Percentiles rank a stretch among this genome's conserved stretches.
Evolutionary conservation across 2,888 invertebrate genomes (phyloP).

Genomic region (Lasioglossum leucozonium): DNA sequence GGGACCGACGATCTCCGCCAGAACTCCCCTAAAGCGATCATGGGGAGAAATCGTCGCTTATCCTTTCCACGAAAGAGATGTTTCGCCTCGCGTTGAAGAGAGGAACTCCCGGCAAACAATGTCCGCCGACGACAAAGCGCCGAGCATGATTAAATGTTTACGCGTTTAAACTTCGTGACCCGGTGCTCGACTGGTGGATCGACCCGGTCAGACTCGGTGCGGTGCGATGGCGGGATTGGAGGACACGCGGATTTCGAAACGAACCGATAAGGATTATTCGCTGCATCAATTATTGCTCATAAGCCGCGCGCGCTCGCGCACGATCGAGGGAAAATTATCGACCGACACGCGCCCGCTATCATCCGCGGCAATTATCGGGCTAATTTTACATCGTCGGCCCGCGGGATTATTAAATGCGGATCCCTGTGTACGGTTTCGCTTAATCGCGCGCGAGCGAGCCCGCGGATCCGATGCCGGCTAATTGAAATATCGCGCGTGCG

Average conservation of each 20-base stretch:
- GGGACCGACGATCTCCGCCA: no score
- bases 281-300: constrained; percentile 57
- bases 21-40: no score
- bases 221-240: background rate
- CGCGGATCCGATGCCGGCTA: background rate
- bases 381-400: constrained; percentile 40
- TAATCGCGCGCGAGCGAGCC: constrained; percentile 1
- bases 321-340: constrained; percentile 41
- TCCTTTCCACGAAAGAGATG: background rate
- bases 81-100: background rate
- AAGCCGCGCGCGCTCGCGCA: constrained; percentile 40
- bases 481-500: constrained; percentile 19
- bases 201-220: background rate
- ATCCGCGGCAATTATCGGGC: constrained; percentile 33
- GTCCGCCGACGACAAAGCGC: background rate
- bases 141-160: constrained; percentile 19
- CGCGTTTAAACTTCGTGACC: background rate
- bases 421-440: constrained; percentile 38
- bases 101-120: background rate
- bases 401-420: constrained; percentile 38
- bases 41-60: no score
- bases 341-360: constrained; percentile 11
- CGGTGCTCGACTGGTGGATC: constrained; percentile 8
- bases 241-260: constrained; percentile 33
- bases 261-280: constrained; percentile 46